Conservation (phyloP, 2,113 vertebrate species). For the Phrynosoma blainvillii region DNA sequence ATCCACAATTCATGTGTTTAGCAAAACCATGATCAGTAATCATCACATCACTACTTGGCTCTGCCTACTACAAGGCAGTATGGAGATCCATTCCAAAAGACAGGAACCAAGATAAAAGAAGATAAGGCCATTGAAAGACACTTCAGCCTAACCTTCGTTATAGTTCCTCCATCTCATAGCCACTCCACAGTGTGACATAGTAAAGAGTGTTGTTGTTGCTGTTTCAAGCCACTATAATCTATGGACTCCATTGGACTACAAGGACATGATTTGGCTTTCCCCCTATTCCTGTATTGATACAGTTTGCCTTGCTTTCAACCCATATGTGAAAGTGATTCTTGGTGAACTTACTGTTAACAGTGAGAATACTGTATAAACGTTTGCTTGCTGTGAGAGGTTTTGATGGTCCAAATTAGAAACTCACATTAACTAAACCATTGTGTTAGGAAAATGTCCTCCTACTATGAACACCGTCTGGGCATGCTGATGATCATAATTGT, state of each 20-base stretch:
- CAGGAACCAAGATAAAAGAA: background rate
- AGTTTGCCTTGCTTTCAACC: background rate
- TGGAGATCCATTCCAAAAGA: background rate
- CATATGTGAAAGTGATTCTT: too few relatives aligned
- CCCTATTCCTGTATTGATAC: background rate
- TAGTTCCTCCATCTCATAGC: background rate
- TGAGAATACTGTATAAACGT: background rate
- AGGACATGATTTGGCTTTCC: background rate
- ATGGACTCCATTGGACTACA: background rate
- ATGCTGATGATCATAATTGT: background rate
- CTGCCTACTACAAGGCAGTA: background rate
- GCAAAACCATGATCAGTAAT: too few relatives aligned
- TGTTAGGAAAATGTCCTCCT: background rate
- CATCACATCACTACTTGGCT: too few relatives aligned
- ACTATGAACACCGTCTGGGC: background rate
- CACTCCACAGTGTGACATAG: background rate
- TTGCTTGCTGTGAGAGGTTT: background rate
- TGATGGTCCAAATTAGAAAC: background rate
- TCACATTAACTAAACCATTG: background rate
- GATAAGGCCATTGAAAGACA: background rate
- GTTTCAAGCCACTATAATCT: background rate
- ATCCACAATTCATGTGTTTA: too few relatives aligned
- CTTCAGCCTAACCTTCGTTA: background rate
- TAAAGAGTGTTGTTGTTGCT: background rate
- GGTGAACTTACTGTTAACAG: too few relatives aligned